These are phyloP conservation scores for Brachyistius frenatus DNA, from an alignment of 2,113 vertebrate species.

Conservation along the genomic window DNA sequence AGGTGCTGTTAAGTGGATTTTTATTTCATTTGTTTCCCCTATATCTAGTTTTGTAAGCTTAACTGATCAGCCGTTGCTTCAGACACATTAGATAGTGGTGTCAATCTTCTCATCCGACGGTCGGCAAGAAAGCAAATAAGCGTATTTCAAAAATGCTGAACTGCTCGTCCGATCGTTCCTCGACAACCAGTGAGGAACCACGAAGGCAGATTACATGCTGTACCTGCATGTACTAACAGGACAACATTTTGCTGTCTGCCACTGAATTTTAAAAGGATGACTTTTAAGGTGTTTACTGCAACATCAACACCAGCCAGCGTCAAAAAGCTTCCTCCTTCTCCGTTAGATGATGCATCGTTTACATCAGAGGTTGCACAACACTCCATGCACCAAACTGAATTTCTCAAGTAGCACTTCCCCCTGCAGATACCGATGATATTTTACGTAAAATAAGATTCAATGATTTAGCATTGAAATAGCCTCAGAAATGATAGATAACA, in stretches of 20 bases:
- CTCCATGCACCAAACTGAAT: too few relatives aligned
- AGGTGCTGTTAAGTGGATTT: background rate
- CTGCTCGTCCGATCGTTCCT: background rate
- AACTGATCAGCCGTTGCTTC: background rate
- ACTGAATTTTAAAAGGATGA: background rate
- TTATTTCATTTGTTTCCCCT: background rate
- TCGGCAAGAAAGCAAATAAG: background rate
- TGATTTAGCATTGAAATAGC: too few relatives aligned
- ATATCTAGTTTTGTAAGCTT: background rate
- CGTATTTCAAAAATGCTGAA: slow-evolving; percentile 15
- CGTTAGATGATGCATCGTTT: background rate
- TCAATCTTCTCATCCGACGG: slow-evolving; percentile 11
- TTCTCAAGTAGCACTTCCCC: too few relatives aligned
- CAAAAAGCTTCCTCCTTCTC: background rate
- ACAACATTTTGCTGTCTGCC: slow-evolving; percentile 2
- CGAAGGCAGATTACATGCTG: background rate
- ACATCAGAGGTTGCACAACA: background rate
- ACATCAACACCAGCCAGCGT: background rate
- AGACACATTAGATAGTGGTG: background rate
- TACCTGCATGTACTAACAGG: slow-evolving; percentile 7
- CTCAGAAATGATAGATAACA: too few relatives aligned
- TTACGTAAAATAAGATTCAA: too few relatives aligned
- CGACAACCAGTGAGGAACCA: background rate
- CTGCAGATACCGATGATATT: too few relatives aligned
- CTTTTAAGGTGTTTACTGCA: background rate